Evolutionary conservation across 2,113 vertebrate species (phyloP).

Genomic region (Lanius ludovicianus): DNA sequence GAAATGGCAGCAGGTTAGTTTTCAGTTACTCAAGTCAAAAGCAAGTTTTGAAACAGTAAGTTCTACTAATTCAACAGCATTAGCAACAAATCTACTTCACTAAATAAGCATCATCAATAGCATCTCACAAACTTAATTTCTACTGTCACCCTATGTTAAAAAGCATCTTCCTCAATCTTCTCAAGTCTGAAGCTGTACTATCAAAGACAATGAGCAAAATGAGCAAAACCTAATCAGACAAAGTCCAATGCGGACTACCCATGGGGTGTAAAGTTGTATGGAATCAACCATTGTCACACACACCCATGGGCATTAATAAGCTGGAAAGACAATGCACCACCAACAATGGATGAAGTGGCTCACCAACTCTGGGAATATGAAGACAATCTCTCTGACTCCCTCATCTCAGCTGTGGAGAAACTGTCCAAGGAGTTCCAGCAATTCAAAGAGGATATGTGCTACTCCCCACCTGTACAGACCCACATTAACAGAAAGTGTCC

Average conservation of each 20-base stretch:
- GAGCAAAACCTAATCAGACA: background rate
- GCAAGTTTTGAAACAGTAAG: background rate
- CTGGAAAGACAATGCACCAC: background rate
- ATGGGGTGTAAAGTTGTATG: background rate
- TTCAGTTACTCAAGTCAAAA: background rate
- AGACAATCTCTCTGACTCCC: background rate
- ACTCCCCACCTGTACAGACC: background rate
- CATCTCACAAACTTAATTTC: background rate
- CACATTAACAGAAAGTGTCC: background rate
- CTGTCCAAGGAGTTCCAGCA: background rate
- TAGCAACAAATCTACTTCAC: background rate
- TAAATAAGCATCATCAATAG: background rate
- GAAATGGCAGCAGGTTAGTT: background rate
- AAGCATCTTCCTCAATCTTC: background rate
- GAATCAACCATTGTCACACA: background rate
- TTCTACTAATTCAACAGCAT: background rate
- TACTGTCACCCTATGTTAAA: background rate
- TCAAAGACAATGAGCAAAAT: background rate
- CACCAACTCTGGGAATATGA: background rate
- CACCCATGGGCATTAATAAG: background rate
- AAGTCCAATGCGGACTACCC: background rate
- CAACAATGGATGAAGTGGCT: background rate
- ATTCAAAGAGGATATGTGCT: background rate
- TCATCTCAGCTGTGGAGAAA: background rate
- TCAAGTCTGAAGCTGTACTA: background rate